Conservation (phyloP, 2,888 invertebrate genomes). For the Xiphydria camelus region DNA sequence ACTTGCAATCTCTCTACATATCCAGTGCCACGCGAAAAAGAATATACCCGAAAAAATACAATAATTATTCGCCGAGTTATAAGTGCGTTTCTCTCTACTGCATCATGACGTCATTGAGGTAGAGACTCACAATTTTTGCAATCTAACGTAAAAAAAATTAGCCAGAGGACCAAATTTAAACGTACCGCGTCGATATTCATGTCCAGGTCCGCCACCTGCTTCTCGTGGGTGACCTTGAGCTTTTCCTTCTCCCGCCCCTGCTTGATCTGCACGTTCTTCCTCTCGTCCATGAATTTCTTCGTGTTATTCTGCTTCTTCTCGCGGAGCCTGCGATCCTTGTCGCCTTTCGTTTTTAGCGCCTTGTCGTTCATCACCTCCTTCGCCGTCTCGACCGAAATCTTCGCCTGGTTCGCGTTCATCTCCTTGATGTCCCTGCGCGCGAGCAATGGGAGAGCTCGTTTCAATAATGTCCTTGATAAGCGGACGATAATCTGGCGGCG, state of each 20-base stretch:
- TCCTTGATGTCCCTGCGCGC: constrained; percentile 69
- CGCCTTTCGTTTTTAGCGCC: constrained; percentile 68
- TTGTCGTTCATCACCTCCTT: constrained; percentile 68
- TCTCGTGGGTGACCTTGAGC: constrained; percentile 64
- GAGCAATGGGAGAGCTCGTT: too few species aligned
- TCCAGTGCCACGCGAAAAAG: too few species aligned
- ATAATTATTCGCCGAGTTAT: too few species aligned
- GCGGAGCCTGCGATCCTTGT: constrained; percentile 65
- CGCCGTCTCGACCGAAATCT: constrained; percentile 69
- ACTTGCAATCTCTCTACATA: too few species aligned
- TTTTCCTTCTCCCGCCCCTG: constrained; percentile 64
- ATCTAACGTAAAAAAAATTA: too few species aligned
- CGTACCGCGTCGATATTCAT: constrained; percentile 57
- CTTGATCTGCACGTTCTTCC: constrained; percentile 62
- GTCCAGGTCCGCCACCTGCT: constrained; percentile 61
- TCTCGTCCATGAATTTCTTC: constrained; percentile 68
- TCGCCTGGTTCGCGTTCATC: constrained; percentile 67
- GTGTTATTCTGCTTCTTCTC: constrained; percentile 69
- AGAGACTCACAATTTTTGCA: too few species aligned
- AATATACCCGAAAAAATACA: too few species aligned
- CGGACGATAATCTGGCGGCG: too few species aligned
- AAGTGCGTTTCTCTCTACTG: too few species aligned
- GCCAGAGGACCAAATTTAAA: constrained; percentile 9
- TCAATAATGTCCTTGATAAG: too few species aligned
- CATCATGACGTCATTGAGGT: too few species aligned